Conservation (phyloP, 2,113 vertebrate genomes). For the Paradisaea rubra region DNA sequence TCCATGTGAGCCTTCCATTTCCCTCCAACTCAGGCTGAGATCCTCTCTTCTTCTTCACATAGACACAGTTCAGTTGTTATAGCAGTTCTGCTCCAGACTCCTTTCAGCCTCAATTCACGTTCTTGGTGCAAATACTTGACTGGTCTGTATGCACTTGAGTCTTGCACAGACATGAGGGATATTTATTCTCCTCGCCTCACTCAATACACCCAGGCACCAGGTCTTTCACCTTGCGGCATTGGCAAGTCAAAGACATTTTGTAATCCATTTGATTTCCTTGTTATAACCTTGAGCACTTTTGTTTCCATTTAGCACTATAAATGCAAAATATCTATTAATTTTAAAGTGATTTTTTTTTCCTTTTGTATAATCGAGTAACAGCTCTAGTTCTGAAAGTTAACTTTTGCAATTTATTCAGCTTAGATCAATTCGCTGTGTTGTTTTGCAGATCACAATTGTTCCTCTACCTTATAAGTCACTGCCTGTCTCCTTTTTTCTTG, state of each 20-base stretch:
- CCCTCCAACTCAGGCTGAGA: not conserved
- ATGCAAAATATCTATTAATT: not conserved
- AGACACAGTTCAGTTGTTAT: not conserved
- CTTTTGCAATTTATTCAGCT: not conserved
- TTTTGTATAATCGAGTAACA: not conserved
- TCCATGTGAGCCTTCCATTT: not conserved
- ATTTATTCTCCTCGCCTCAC: not conserved
- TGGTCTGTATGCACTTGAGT: not conserved
- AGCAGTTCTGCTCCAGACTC: not conserved
- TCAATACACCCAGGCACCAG: fast-evolving
- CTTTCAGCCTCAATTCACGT: not conserved
- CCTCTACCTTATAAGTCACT: constrained; percentile 5
- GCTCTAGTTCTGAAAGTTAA: not conserved
- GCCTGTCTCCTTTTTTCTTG: not conserved
- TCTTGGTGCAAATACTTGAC: not conserved
- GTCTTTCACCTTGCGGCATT: not conserved
- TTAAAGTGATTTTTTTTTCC: not conserved
- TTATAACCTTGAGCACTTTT: not conserved
- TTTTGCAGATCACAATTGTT: constrained; percentile 21
- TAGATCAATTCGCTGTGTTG: constrained; percentile 19
- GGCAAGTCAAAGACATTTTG: not conserved
- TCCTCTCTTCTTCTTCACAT: not conserved
- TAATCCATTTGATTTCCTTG: not conserved
- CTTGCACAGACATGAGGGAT: not conserved
- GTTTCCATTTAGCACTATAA: not conserved